Evolutionary conservation across 2,113 vertebrate species (phyloP), one percentile per base, ranked within the genome.

Genomic region (Corydoras sp.): DNA sequence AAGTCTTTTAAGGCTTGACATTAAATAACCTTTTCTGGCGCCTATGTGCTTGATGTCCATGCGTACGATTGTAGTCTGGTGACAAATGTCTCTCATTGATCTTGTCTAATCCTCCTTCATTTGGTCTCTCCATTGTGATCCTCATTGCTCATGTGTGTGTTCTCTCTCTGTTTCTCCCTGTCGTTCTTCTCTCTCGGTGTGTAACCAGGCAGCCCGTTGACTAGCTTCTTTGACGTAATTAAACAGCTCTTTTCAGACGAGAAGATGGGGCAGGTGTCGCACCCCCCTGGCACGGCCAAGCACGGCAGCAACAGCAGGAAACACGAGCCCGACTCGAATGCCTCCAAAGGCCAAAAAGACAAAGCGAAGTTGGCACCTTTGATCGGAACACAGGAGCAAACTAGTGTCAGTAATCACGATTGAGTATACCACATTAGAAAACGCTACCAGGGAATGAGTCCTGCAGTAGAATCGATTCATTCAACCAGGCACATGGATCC

Each of bases 201-300:
- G 90, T 91, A 89, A 92, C 92, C 90, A 95, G 93, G 93, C 91
- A 93, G 92, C 92, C 93, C 93, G 88, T 91, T 95, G 92, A 93
- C 92, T 95, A 95, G 93, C 93, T 94, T 95, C 94, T 94, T 95
- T 95, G 94, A 95, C 92, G 93, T 95, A 94, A 95, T 95, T 93
- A 95, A 94, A 94, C 93, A 94, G 92, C 93, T 95, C 93, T 95
- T 95, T 95, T 93, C 93, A 95, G 93, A 95, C 92, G 93, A 95
- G 92, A 93, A 94, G 92, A 93, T 91, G 77, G 85, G 92, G 92
- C 94, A 95, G 91, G 92, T 91, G 84, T 90, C 93, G 87, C 92
- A 90, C 79, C 85, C 93, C 88, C 92, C 94, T 75, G 92, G 91
- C 88, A 88, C 91, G 80, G 92, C 92, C 76, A 95, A 94, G 93